These are phyloP conservation scores for Atta colombica DNA, from an alignment of 1,140 invertebrate genomes.

Conservation along the genomic window DNA sequence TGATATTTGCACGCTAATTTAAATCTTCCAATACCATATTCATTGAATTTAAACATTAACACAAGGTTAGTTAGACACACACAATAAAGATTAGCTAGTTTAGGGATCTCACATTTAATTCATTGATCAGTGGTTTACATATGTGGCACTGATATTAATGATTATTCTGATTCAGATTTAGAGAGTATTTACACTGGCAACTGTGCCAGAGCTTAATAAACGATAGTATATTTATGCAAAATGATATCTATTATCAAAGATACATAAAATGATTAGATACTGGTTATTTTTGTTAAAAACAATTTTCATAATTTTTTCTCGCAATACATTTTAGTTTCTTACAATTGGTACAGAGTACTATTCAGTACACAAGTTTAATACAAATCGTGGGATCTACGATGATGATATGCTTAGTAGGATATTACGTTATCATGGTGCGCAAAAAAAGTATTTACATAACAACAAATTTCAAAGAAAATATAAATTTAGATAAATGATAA, in stretches of 20 bases:
- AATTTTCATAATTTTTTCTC: neutral
- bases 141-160: no score
- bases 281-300: neutral
- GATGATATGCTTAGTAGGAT: constrained; percentile 75
- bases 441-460: neutral
- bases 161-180: no score
- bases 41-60: no score
- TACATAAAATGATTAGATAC: neutral
- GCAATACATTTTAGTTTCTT: constrained; percentile 54
- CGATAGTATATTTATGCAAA: neutral
- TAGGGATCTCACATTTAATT: no score
- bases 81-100: no score
- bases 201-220: neutral
- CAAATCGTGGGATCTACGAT: constrained; percentile 62
- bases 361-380: constrained; percentile 68
- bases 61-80: no score
- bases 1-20: no score
- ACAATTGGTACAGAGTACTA: constrained; percentile 29
- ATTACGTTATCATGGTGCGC: constrained; percentile 59
- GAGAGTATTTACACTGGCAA: neutral
- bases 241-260: neutral
- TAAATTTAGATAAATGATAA: neutral
- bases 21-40: no score
- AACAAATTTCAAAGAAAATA: neutral
- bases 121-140: no score